phyloP scores from a whole-genome alignment of 2,888 invertebrate species.

The Molorchus minor region DNA sequence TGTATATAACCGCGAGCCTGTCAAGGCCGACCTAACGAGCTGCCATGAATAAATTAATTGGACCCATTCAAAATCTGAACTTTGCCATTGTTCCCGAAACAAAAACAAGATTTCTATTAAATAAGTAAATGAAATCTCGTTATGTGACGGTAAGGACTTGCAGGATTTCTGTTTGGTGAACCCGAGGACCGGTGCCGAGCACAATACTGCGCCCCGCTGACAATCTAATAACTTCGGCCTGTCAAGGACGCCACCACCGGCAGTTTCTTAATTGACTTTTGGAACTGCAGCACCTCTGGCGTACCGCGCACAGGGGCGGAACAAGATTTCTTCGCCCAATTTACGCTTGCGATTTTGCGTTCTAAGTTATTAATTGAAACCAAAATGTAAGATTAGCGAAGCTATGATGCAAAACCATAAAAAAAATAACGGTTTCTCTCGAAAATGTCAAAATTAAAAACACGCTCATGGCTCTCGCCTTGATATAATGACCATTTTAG shows the following conservation, averaged over 20 bases:
- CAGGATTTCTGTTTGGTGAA: slow-evolving; percentile 9
- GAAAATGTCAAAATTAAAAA: too few relatives aligned
- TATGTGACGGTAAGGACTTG: slow-evolving; percentile 24
- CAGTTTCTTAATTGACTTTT: slow-evolving; percentile 49
- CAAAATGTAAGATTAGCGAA: too few relatives aligned
- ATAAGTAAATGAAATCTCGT: slow-evolving; percentile 21
- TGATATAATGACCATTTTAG: too few relatives aligned
- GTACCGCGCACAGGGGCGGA: slow-evolving; percentile 24
- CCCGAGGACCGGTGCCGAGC: slow-evolving; percentile 10
- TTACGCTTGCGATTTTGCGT: too few relatives aligned
- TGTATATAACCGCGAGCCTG: not conserved
- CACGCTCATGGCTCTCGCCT: too few relatives aligned
- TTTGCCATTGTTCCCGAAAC: slow-evolving; percentile 12
- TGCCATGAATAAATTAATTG: slow-evolving; percentile 9
- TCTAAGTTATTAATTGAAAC: too few relatives aligned
- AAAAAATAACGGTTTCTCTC: too few relatives aligned
- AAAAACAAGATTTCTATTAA: slow-evolving; percentile 15
- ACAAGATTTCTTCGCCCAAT: slow-evolving; percentile 1
- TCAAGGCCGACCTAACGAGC: not conserved
- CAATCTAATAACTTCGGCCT: slow-evolving; percentile 51
- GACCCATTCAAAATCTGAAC: slow-evolving; percentile 1
- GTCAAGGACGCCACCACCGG: slow-evolving; percentile 48
- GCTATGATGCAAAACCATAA: too few relatives aligned
- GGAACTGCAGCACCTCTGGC: slow-evolving; percentile 46
- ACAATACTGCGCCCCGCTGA: slow-evolving; percentile 50